Conservation (phyloP, 2,888 invertebrate species). For the Cylindroiulus punctatus region DNA sequence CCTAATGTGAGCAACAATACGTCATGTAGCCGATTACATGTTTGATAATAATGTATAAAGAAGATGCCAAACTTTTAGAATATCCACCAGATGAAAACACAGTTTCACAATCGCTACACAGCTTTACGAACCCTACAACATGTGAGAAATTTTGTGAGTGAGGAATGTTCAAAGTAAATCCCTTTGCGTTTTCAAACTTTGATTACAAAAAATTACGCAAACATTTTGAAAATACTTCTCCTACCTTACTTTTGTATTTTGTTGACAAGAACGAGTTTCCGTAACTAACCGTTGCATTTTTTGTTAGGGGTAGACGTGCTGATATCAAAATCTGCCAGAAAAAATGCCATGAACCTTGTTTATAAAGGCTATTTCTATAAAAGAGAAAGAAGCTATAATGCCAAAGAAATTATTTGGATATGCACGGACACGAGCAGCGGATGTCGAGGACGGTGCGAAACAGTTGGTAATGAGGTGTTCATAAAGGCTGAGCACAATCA, state of each 20-base stretch:
- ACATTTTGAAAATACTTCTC: not conserved
- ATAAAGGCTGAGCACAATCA: constrained; percentile 1
- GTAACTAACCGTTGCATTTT: not conserved
- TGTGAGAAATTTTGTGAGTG: not conserved
- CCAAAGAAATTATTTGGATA: constrained; percentile 30
- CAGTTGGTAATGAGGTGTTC: not conserved
- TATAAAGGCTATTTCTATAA: constrained; percentile 28
- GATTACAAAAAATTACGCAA: not conserved
- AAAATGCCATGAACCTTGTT: constrained; percentile 9
- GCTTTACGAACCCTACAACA: not conserved
- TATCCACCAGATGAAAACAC: too few relatives aligned
- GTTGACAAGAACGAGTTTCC: too few relatives aligned
- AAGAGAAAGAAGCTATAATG: constrained; percentile 32
- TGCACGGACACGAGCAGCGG: not conserved
- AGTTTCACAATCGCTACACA: too few relatives aligned
- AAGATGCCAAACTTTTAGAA: too few relatives aligned
- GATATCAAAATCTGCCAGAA: not conserved
- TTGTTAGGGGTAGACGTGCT: not conserved
- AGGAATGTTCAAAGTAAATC: not conserved
- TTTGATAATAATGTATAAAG: too few relatives aligned
- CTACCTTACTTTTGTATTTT: too few relatives aligned
- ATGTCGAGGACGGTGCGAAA: constrained; percentile 14
- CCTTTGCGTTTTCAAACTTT: not conserved
- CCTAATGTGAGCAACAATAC: too few relatives aligned
- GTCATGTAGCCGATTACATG: too few relatives aligned